Percentiles rank a stretch among this genome's conserved stretches.
phyloP scores from a whole-genome alignment of 2,113 vertebrate species.

The Chamaetylas fuelleborni region DNA sequence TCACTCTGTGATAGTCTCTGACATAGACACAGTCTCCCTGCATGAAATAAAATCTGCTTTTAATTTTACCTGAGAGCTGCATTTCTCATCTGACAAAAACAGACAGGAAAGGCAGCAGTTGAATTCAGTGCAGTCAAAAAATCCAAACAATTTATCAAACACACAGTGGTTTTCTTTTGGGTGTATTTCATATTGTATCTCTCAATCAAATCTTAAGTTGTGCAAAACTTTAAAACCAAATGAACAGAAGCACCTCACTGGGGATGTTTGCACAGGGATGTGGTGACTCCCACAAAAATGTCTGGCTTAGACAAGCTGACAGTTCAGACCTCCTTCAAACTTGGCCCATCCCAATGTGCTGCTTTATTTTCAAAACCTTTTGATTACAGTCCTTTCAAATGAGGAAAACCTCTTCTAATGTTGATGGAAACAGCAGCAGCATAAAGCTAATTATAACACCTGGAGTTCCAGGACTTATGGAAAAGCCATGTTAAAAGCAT shows the following conservation, averaged over 20 bases:
- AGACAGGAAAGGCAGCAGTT: not conserved
- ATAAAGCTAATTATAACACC: not conserved
- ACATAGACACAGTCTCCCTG: not conserved
- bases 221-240: not conserved
- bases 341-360: not conserved
- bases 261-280: not conserved
- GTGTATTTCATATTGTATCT: not conserved
- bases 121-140: not conserved
- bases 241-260: not conserved
- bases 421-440: not conserved
- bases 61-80: accelerated
- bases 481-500: not conserved
- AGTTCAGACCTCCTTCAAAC: not conserved
- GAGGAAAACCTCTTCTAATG: not conserved
- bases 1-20: not conserved
- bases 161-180: not conserved
- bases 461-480: not conserved
- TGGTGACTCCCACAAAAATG: not conserved
- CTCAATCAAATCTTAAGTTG: not conserved
- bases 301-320: not conserved
- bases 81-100: not conserved
- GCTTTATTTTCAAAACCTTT: not conserved
- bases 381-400: not conserved
- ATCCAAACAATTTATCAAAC: not conserved
- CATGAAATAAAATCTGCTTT: not conserved